Evolutionary conservation across 2,888 invertebrate species (phyloP).

Genomic region (Tridacna gigas): DNA sequence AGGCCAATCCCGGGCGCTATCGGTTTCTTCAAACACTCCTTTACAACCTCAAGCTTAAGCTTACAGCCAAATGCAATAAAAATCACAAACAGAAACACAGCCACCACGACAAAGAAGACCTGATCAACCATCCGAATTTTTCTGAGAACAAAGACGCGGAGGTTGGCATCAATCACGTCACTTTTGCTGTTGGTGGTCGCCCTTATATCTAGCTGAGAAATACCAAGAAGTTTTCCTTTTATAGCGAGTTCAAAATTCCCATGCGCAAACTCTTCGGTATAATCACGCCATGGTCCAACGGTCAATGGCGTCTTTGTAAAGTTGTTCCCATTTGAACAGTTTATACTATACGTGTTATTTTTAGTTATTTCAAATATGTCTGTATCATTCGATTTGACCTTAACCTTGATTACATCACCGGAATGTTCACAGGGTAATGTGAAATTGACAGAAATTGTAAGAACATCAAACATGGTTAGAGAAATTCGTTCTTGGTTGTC

Average conservation of each 20-base stretch:
- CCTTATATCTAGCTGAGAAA: not conserved
- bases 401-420: not conserved
- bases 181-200: not conserved
- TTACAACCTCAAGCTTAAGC: constrained; percentile 83
- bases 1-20: constrained; percentile 86
- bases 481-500: not conserved
- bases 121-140: constrained; percentile 65
- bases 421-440: not conserved
- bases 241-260: not conserved
- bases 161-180: not conserved
- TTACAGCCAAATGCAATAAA: constrained; percentile 85
- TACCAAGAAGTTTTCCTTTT: constrained; percentile 3
- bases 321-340: not conserved
- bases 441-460: not conserved
- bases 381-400: not conserved
- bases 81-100: constrained; percentile 79
- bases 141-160: constrained; percentile 53
- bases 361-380: not conserved
- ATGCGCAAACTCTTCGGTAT: not conserved
- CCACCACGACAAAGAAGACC: constrained; percentile 81
- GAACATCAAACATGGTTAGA: not conserved
- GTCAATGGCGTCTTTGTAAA: not conserved
- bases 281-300: too few relatives aligned
- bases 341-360: not conserved
- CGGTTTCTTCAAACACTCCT: constrained; percentile 85